phyloP scores from a whole-genome alignment of 2,797 vertebrate species.

The Valencia hispanica region DNA sequence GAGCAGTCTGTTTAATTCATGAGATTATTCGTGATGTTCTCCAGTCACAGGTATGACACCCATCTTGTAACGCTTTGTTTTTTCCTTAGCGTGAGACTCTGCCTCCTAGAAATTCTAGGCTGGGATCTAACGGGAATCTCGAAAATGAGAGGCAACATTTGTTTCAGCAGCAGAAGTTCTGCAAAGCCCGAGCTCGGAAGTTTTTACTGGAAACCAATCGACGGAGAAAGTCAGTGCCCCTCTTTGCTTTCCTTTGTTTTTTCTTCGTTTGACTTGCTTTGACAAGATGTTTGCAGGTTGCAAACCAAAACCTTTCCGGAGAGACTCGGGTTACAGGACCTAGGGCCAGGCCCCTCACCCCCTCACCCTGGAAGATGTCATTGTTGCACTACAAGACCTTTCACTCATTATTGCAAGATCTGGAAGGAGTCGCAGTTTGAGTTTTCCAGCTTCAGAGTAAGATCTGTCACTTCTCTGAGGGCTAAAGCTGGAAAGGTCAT shows the following conservation, averaged over 20 bases:
- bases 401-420: background rate
- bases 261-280: background rate
- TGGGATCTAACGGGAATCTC: slow-evolving; percentile 74
- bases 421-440: background rate
- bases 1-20: slow-evolving; percentile 5
- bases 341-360: background rate
- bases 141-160: slow-evolving; percentile 81
- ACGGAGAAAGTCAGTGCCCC: slow-evolving; percentile 83
- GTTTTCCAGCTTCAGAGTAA: slow-evolving; percentile 7
- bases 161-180: slow-evolving; percentile 85
- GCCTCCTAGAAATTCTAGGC: slow-evolving; percentile 71
- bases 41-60: background rate
- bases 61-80: background rate
- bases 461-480: slow-evolving; percentile 16
- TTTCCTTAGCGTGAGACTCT: slow-evolving; percentile 77
- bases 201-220: slow-evolving; percentile 87
- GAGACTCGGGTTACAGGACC: background rate
- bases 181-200: slow-evolving; percentile 81
- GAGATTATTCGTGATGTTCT: background rate
- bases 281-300: slow-evolving; percentile 1
- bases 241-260: background rate
- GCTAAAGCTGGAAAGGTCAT: slow-evolving; percentile 30
- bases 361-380: slow-evolving; percentile 1
- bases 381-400: background rate
- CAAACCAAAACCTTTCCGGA: background rate